These are phyloP conservation scores for Falco columbarius DNA, from an alignment of 2,797 vertebrate genomes.

Conservation along the genomic window DNA sequence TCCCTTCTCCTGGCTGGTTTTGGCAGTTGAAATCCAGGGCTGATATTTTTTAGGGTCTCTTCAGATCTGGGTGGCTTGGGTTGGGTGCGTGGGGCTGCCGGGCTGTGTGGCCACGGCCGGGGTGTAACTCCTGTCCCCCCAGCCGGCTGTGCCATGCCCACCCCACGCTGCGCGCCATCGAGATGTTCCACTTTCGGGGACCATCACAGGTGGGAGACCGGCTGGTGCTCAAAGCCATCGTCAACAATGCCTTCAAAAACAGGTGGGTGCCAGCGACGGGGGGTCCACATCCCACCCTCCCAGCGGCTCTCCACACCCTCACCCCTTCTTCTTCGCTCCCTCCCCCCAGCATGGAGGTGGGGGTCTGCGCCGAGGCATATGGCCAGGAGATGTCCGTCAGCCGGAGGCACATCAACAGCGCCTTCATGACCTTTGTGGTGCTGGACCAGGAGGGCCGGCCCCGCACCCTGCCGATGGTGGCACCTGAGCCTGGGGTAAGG, in stretches of 20 bases:
- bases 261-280: slow-evolving; percentile 68
- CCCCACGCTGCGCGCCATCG: slow-evolving; percentile 89
- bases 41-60: not conserved
- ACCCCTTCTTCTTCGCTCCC: not conserved
- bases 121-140: not conserved
- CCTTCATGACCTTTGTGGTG: slow-evolving; percentile 96
- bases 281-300: not conserved
- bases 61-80: rapidly evolving
- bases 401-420: slow-evolving; percentile 92
- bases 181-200: slow-evolving; percentile 98
- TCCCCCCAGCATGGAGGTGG: slow-evolving; percentile 92
- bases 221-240: slow-evolving; percentile 92
- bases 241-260: slow-evolving; percentile 94
- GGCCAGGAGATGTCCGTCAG: slow-evolving; percentile 83
- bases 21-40: not conserved
- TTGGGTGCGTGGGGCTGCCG: rapidly evolving
- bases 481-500: slow-evolving; percentile 91
- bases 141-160: slow-evolving; percentile 92
- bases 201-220: slow-evolving; percentile 94
- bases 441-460: slow-evolving; percentile 85
- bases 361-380: slow-evolving; percentile 93
- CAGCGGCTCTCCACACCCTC: rapidly evolving
- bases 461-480: slow-evolving; percentile 83
- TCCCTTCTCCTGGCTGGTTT: not conserved
- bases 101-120: rapidly evolving